Evolutionary conservation across 1,140 invertebrate species (phyloP), one percentile per base, ranked within the genome.

Genomic region (Trichomalopsis sarcophagae): DNA sequence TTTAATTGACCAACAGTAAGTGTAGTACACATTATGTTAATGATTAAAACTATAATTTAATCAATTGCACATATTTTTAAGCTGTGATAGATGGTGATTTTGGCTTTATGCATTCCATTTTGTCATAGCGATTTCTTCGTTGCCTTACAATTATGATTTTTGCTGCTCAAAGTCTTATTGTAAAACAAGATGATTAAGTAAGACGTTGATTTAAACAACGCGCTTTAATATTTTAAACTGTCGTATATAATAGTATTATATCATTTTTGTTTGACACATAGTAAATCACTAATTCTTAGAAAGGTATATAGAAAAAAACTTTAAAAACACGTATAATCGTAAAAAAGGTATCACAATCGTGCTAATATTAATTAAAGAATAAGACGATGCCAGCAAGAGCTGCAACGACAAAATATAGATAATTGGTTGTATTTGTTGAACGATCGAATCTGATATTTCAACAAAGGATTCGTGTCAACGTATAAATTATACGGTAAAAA

Each of bases 61-160:
- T 71, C 21, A 13, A 71, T 71, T 71, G 68, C 68, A 30, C 27
- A 62, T 62, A n/a, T 62, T 55, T 66, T 10, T n/a, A 78, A 23
- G 7, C n/a, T 62, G 55, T 66, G 76, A 78, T 77, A 77, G 23
- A 13, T 77, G n/a, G 23, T 55, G 23, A 62, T 33, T 78, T 78
- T 78, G 47, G 44, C 76, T 66, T 33, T 27, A 30, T 17, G 27
- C 47, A 78, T 62, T 66, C 10, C 14, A 78, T 78, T 33, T 7
- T 50, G n/a, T 77, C 76, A 78, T 23, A 78, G 0, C 13, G 44
- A 30, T 30, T 50, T 17, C 27, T 6, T 47, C 75, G 50, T 66
- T 78, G 50, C 76, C 76, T 78, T 78, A 66, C 2, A 27, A 27
- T 21, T 78, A 78, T 50, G 9, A 0, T 33, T 62, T 13, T 27